Evolutionary conservation across 2,797 vertebrate genomes (phyloP), one percentile per base, ranked within the genome.

Genomic region (Cottoperca gobio): DNA sequence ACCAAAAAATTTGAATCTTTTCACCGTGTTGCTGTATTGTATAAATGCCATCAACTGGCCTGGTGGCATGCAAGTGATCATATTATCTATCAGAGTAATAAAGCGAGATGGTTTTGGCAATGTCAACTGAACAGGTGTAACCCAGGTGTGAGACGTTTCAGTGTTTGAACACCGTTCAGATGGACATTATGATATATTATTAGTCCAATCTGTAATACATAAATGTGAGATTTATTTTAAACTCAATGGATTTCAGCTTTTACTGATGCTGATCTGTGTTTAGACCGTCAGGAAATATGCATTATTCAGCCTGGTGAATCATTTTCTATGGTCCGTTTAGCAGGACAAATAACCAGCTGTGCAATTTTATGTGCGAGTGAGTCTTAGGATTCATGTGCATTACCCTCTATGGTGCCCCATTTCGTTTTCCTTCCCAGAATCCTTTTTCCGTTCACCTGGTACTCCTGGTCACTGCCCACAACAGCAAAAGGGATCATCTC

Each of bases 401-500:
- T 95, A 99, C 98, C 98, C 95, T 99, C 98, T 42, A 99, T 99
- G 88, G 97, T 99, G 80, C 98, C 98, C 98, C 98, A 99, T 75
- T 98, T 99, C 81, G 98, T 99, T 93, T 99, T 99, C 86, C 98
- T 95, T 49, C 98, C 98, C 60, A 99, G 95, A 88, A 99, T 97
- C 89, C 96, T 94, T 88, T 96, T 97, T 83, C 98, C 98, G 9
- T 99, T 99, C 85, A 99, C 97, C 88, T 99, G 98, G 88, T 99
- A 98, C 86, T 99, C 98, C 69, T 98, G 97, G 92, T 99, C 97
- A 71, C 97, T 99, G 81, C 98, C 98, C 82, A 99, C 98, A 82
- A 99, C 98, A 4, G 98, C 98, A 81, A 99, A 99, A 0, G 98
- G 98, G 82, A 99, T 99, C 96, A 98, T 99, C 94, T 99, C 98